A percentile compares a stretch with the other conserved stretches of the same genome.
These are phyloP conservation scores for Xiphorhynchus elegans DNA, from an alignment of 2,113 vertebrate species.

Conservation along the genomic window DNA sequence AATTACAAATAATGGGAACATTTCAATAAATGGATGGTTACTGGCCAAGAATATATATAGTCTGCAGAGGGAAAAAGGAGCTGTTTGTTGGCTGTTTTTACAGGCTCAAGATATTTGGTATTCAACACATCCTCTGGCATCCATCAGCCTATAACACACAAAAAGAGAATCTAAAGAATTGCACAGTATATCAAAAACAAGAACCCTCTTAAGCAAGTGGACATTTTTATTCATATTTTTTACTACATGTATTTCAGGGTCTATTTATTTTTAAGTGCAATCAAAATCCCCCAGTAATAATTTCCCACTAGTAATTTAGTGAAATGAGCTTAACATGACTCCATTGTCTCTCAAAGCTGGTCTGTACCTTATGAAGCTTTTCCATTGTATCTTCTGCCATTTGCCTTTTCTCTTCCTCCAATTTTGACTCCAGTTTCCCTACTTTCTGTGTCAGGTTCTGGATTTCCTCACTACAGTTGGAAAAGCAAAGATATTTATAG, in stretches of 20 bases:
- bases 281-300: background rate
- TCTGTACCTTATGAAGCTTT: slow-evolving; percentile 54
- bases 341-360: background rate
- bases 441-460: slow-evolving; percentile 59
- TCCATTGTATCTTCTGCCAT: background rate
- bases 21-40: slow-evolving; percentile 55
- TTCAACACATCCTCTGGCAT: slow-evolving; percentile 45
- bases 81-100: slow-evolving; percentile 44
- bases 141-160: background rate
- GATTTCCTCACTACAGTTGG: slow-evolving; percentile 65
- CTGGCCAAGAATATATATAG: slow-evolving; percentile 65
- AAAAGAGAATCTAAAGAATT: background rate
- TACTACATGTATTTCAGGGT: background rate
- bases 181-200: background rate
- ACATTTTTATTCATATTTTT: slow-evolving; percentile 20
- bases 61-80: slow-evolving; percentile 33
- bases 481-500: background rate
- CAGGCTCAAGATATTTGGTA: slow-evolving; percentile 34
- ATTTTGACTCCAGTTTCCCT: slow-evolving; percentile 50
- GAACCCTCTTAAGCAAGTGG: background rate
- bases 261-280: slow-evolving; percentile 28
- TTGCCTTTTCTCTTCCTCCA: slow-evolving; percentile 31
- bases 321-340: background rate
- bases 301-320: background rate
- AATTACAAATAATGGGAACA: slow-evolving; percentile 67